Conservation (phyloP, 2,888 invertebrate species). For the Cephus pulcher region DNA sequence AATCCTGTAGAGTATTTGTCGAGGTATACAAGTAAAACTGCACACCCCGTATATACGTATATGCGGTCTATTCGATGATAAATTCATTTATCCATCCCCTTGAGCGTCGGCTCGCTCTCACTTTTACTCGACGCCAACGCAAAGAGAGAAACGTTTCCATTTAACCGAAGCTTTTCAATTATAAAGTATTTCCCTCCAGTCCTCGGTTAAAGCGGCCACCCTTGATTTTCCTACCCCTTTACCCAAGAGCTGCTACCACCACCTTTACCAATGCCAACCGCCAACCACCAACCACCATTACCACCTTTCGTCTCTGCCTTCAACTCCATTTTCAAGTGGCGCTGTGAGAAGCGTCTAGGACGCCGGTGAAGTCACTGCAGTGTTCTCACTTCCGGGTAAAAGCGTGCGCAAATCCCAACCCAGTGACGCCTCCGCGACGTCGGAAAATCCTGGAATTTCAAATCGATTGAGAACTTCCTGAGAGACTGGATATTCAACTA, state of each 20-base stretch:
- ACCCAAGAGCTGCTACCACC: not conserved
- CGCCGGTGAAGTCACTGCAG: slow-evolving; percentile 29
- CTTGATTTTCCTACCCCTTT: slow-evolving; percentile 37
- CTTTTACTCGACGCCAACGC: slow-evolving; percentile 39
- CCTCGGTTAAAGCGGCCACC: slow-evolving; percentile 23
- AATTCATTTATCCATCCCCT: slow-evolving; percentile 47
- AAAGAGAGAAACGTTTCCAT: slow-evolving; percentile 50
- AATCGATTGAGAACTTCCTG: slow-evolving; percentile 34
- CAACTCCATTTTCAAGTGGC: slow-evolving; percentile 13
- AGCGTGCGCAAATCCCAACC: slow-evolving; percentile 22
- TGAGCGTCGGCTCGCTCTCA: slow-evolving; percentile 30
- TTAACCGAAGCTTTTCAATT: slow-evolving; percentile 60
- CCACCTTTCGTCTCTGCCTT: not conserved
- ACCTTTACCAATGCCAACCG: not conserved
- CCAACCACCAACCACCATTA: not conserved
- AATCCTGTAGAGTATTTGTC: not conserved
- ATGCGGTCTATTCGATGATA: slow-evolving; percentile 40
- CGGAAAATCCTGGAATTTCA: slow-evolving; percentile 35
- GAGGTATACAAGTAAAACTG: not conserved
- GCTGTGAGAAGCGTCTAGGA: slow-evolving; percentile 3
- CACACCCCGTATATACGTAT: slow-evolving; percentile 6
- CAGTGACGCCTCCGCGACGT: slow-evolving; percentile 4
- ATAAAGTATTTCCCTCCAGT: slow-evolving; percentile 50
- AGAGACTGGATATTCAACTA: not conserved
- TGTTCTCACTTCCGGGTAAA: slow-evolving; percentile 39